phyloP scores from a whole-genome alignment of 2,888 invertebrate species.

The Gari tellinella region DNA sequence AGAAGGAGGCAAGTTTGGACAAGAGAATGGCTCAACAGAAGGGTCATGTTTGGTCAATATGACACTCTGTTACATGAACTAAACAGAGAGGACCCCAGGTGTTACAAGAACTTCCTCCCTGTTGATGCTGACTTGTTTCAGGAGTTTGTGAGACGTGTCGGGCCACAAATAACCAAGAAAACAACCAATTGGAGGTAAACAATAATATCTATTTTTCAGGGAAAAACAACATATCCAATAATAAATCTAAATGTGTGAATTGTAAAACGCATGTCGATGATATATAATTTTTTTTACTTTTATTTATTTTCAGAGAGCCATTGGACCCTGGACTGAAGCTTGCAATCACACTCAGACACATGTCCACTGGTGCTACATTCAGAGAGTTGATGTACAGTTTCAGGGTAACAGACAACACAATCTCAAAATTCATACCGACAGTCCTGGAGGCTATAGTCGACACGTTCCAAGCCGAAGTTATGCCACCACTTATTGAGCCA shows the following conservation, averaged over 20 bases:
- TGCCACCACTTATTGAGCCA: conserved; percentile 40
- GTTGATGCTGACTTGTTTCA: conserved; percentile 36
- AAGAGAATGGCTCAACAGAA: conserved; percentile 17
- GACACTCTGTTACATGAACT: conserved; percentile 12
- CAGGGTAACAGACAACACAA: conserved; percentile 38
- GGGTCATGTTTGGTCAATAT: conserved; percentile 15
- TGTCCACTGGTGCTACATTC: conserved; percentile 37
- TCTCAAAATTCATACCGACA: conserved; percentile 34
- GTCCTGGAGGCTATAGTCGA: conserved; percentile 37
- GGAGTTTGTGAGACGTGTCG: conserved; percentile 41
- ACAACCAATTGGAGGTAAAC: conserved; percentile 37
- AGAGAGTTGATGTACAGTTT: conserved; percentile 37
- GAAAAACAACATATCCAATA: conserved; percentile 31
- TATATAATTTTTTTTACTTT: conserved; percentile 21
- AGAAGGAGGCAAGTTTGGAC: conserved; percentile 12
- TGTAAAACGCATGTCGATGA: conserved; percentile 25
- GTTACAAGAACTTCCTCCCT: conserved; percentile 35
- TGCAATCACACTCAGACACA: conserved; percentile 33
- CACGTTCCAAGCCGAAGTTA: conserved; percentile 37
- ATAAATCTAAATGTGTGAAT: conserved; percentile 34
- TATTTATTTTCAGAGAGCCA: conserved; percentile 29
- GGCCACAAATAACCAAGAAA: conserved; percentile 34
- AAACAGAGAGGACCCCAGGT: conserved; percentile 28
- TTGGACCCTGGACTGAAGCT: conserved; percentile 31
- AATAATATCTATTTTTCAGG: conserved; percentile 27